These are phyloP conservation scores for Parasteatoda lunata DNA, from an alignment of 2,888 invertebrate species.

Conservation along the genomic window DNA sequence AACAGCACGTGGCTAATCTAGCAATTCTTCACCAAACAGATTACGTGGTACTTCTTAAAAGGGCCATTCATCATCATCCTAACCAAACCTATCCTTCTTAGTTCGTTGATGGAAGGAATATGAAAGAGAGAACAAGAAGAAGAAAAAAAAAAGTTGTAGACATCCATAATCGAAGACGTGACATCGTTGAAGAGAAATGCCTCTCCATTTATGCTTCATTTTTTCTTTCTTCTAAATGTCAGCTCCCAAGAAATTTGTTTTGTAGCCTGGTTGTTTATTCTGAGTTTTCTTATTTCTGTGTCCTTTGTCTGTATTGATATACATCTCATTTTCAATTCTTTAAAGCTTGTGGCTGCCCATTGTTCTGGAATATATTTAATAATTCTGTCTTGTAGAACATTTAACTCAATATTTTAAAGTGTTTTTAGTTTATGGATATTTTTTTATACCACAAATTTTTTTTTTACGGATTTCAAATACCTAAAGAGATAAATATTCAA, in stretches of 20 bases:
- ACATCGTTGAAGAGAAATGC: conserved; percentile 21
- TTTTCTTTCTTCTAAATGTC: neutral
- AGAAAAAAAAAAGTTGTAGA: conserved; percentile 1
- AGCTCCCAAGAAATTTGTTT: neutral
- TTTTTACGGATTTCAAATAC: too few species aligned
- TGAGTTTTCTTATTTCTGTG: too few species aligned
- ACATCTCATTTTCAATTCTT: too few species aligned
- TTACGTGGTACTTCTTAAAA: conserved; percentile 3
- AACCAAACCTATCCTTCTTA: conserved; percentile 13
- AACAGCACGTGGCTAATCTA: neutral
- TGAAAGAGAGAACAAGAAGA: neutral
- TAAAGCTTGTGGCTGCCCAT: too few species aligned
- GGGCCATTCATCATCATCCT: conserved; percentile 21
- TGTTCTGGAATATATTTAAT: too few species aligned
- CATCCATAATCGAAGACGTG: conserved; percentile 26
- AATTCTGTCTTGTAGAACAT: too few species aligned
- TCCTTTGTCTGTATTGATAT: too few species aligned
- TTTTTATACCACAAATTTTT: too few species aligned
- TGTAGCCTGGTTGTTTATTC: neutral
- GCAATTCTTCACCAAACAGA: neutral
- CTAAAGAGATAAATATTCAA: too few species aligned
- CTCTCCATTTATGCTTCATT: neutral
- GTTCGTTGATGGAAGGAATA: conserved; percentile 10
- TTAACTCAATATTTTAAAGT: too few species aligned
- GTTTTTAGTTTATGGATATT: too few species aligned